Percentiles rank a stretch among this genome's conserved stretches.
Conservation (phyloP, 2,888 invertebrate species). For the Clusia tigrina region DNA sequence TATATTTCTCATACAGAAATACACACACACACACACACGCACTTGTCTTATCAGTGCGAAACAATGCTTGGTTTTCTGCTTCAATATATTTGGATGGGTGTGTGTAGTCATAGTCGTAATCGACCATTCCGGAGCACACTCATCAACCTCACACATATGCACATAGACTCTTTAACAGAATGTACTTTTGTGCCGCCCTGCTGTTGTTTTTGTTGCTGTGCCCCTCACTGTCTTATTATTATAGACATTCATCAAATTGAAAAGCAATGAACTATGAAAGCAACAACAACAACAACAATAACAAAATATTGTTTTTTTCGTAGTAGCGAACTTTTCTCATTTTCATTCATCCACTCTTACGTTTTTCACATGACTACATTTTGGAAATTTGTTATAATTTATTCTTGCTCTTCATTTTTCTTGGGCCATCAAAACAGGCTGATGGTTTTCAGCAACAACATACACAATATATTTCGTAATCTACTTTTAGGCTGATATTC, state of each 20-base stretch:
- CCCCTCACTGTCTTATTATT: conserved; percentile 50
- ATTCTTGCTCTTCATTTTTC: conserved; percentile 7
- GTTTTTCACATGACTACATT: conserved; percentile 49
- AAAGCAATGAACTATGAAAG: conserved; percentile 63
- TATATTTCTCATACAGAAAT: too few species aligned
- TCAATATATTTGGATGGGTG: neutral
- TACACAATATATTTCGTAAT: neutral
- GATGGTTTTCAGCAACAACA: neutral
- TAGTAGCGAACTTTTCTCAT: conserved; percentile 48
- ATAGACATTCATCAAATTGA: conserved; percentile 62
- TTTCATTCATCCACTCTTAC: conserved; percentile 28
- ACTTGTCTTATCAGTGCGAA: conserved; percentile 22
- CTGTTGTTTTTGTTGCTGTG: conserved; percentile 15
- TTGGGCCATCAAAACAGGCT: neutral
- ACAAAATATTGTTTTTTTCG: conserved; percentile 22
- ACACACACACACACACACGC: neutral
- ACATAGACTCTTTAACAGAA: conserved; percentile 23
- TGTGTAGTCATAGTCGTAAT: conserved; percentile 7
- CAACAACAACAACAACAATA: conserved; percentile 24
- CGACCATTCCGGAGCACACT: neutral
- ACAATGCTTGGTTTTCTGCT: neutral
- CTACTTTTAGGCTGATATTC: conserved; percentile 18
- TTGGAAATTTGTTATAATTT: conserved; percentile 36
- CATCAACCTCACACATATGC: neutral
- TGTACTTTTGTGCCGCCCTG: conserved; percentile 23